These are phyloP conservation scores for Drosophila ficusphila DNA, from an alignment of 1,140 invertebrate genomes.

Conservation along the genomic window DNA sequence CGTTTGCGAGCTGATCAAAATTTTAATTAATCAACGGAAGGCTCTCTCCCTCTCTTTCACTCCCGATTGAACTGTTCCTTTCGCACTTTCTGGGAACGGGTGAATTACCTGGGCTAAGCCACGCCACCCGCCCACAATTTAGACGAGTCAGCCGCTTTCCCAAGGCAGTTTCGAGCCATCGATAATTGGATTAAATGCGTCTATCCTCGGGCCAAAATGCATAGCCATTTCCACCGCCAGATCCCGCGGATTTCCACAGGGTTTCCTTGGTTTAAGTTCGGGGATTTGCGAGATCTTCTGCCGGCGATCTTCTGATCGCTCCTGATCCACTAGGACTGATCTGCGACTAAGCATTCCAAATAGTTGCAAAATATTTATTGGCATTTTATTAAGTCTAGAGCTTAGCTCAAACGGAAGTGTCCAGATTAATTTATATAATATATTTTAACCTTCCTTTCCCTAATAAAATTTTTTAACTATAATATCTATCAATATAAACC, in stretches of 20 bases:
- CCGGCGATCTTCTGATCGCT: conserved; percentile 20
- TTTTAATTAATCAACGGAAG: conserved; percentile 73
- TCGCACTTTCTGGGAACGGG: conserved; percentile 32
- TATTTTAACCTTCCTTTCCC: too few relatives aligned
- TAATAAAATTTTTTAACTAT: too few relatives aligned
- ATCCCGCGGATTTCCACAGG: conserved; percentile 63
- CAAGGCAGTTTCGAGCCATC: conserved; percentile 32
- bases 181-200: conserved; percentile 76
- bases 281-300: conserved; percentile 52
- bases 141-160: conserved; percentile 30
- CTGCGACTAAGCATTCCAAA: conserved; percentile 53
- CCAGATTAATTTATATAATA: too few relatives aligned
- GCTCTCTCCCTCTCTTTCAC: conserved; percentile 8
- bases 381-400: conserved; percentile 66
- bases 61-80: neutral
- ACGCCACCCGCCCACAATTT: conserved; percentile 79
- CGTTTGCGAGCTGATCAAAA: conserved; percentile 76
- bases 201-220: conserved; percentile 21
- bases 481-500: too few relatives aligned
- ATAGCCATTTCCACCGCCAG: conserved; percentile 8
- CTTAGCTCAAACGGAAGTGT: conserved; percentile 47
- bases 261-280: conserved; percentile 56
- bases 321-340: conserved; percentile 25
- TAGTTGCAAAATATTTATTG: conserved; percentile 80
- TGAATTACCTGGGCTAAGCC: conserved; percentile 54